Conservation (phyloP, 2,888 invertebrate genomes). For the Drosophila rellima region DNA sequence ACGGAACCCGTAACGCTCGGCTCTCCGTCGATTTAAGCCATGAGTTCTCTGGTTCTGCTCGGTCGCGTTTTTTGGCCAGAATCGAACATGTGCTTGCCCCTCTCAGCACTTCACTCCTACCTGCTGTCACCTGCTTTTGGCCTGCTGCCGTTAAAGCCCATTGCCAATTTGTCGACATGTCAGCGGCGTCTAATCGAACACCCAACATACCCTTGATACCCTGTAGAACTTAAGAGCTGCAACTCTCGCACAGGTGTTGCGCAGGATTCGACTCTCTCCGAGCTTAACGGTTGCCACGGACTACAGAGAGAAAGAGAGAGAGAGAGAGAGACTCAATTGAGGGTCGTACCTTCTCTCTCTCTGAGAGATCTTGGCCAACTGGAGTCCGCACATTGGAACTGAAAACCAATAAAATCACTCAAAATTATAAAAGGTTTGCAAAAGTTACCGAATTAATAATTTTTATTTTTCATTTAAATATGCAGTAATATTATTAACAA, state of each 20-base stretch:
- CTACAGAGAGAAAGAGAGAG: constrained; percentile 2
- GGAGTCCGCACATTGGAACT: constrained; percentile 10
- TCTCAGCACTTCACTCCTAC: neutral
- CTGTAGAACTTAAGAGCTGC: constrained; percentile 24
- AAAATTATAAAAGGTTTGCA: neutral
- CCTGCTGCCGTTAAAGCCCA: constrained; percentile 11
- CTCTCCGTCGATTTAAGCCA: constrained; percentile 13
- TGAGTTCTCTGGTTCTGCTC: constrained; percentile 77
- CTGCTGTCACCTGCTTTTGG: constrained; percentile 7
- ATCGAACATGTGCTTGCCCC: constrained; percentile 64
- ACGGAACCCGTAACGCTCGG: neutral
- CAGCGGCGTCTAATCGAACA: constrained; percentile 55
- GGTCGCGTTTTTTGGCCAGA: constrained; percentile 76
- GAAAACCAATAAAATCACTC: neutral
- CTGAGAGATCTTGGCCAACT: constrained; percentile 26
- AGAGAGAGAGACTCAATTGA: neutral
- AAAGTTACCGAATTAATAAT: neutral
- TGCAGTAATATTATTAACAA: neutral
- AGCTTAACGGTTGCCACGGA: constrained; percentile 15
- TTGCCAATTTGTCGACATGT: constrained; percentile 42
- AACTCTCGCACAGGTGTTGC: constrained; percentile 59
- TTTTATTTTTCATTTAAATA: neutral
- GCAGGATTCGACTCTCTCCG: constrained; percentile 42
- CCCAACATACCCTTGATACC: constrained; percentile 12
- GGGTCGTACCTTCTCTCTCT: neutral